A percentile compares a stretch with the other conserved stretches of the same genome.
Evolutionary conservation across 2,797 vertebrate species (phyloP).

Genomic region (Hippopotamyrus pictus): DNA sequence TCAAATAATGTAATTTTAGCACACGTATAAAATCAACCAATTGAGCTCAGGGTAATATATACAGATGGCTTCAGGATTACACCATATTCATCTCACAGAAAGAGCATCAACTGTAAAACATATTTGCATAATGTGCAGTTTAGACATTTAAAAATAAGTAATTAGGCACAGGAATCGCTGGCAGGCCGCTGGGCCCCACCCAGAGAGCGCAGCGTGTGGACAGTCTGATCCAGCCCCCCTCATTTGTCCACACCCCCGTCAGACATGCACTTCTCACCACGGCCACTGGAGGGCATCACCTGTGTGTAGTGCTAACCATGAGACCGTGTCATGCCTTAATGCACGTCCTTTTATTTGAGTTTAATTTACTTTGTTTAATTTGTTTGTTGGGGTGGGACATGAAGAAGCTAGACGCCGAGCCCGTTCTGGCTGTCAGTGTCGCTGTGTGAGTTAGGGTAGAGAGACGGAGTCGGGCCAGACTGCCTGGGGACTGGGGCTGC

Average conservation of each 20-base stretch:
- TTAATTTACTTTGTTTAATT: conserved; percentile 20
- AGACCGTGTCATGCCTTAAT: background rate
- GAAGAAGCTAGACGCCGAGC: conserved; percentile 22
- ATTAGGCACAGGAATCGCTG: background rate
- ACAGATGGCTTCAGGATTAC: background rate
- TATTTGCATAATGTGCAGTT: background rate
- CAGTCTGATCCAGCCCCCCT: conserved; percentile 43
- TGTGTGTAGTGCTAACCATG: conserved; percentile 48
- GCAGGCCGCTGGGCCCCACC: background rate
- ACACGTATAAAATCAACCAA: background rate
- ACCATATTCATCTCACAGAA: background rate
- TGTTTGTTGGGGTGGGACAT: conserved; percentile 26
- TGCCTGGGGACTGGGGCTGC: background rate
- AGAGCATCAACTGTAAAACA: background rate
- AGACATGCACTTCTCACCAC: conserved; percentile 20
- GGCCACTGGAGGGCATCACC: background rate
- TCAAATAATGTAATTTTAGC: background rate
- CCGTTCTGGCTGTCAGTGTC: conserved; percentile 50
- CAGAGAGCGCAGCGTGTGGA: background rate
- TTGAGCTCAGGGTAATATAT: background rate
- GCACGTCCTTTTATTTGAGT: conserved; percentile 29
- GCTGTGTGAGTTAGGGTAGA: conserved; percentile 39
- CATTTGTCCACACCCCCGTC: conserved; percentile 32
- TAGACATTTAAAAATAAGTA: background rate
- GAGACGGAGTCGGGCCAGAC: background rate